phyloP scores from a whole-genome alignment of 2,797 vertebrate species.

The Hyperoplus immaculatus region DNA sequence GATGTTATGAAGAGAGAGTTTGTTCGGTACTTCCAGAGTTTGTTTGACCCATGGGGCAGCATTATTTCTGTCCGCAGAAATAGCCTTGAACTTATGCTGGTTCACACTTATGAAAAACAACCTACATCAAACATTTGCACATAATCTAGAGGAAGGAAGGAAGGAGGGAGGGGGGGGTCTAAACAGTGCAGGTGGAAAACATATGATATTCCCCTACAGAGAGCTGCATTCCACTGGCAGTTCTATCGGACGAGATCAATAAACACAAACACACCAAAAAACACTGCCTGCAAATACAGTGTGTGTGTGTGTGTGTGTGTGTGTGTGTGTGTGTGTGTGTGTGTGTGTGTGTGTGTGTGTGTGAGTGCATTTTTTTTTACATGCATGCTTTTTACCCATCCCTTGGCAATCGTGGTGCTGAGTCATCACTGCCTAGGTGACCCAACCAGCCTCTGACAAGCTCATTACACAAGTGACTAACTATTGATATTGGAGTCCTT shows the following conservation, averaged over 20 bases:
- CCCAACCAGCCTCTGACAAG: conserved; percentile 46
- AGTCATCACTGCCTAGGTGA: conserved; percentile 50
- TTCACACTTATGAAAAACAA: conserved; percentile 34
- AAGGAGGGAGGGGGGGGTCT: conserved; percentile 9
- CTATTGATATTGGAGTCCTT: conserved; percentile 48
- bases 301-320: neutral
- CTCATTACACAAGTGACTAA: conserved; percentile 70
- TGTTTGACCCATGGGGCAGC: conserved; percentile 37
- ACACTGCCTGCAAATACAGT: conserved; percentile 11
- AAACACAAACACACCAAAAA: conserved; percentile 53
- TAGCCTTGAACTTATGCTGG: conserved; percentile 21
- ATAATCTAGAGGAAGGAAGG: conserved; percentile 5
- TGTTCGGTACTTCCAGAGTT: conserved; percentile 2
- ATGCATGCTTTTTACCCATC: conserved; percentile 2
- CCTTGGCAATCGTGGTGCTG: conserved; percentile 24
- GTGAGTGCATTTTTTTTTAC: conserved; percentile 15
- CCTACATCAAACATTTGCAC: conserved; percentile 40
- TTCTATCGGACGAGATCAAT: conserved; percentile 57
- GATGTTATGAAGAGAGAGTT: conserved; percentile 7
- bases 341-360: neutral
- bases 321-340: neutral
- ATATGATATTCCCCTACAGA: conserved; percentile 43
- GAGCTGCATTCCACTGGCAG: conserved; percentile 41
- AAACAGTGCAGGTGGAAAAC: conserved; percentile 56
- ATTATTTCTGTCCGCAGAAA: conserved; percentile 31